Base-by-base conservation (phyloP, 2,113 vertebrate genomes). In the Brachionichthys hirsutus region DNA sequence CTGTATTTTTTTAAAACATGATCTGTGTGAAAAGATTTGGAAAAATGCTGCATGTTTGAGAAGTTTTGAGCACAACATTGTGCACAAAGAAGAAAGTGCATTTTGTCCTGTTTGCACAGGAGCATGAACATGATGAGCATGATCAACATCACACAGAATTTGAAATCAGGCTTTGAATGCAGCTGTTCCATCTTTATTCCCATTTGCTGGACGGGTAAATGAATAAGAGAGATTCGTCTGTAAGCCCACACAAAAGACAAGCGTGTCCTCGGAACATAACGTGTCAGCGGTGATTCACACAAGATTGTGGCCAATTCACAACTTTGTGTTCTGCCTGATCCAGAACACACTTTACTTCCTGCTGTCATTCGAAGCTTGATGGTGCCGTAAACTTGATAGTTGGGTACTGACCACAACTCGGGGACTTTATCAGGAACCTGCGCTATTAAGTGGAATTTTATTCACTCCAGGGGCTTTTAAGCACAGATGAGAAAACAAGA, bases 371-470 rank as follows among this genome's bases (percentile, higher is more conserved):
- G 38, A 12, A 44, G 44, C 68, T 49, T 60, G 38, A 48, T 48
- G 19, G 78, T 53, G 48, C 63, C 61, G 73, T 80, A 71, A 67
- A 46, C 44, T 43, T 62, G 73, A 70, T 55, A 58, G 59, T 20
- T 51, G 17, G 16, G 18, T 65, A 73, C 68, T 71, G 79, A 78
- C 64, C 51, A 62, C 66, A 74, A 78, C 66, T 73, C 17, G 0
- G 24, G 53, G 36, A 62, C 47, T 82, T 77, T 73, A 66, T 63
- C 55, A 64, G 68, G 54, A 66, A 52, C 46, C 56, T 44, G 34
- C 50, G 41, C 79, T 78, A 78, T 83, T 70, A 77, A 79, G 62
- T 81, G 73, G 54, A 13, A 47, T 77, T 85, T 85, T 73, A 66
- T 73, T 69, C 65, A 57, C 50, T 53, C 42, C 16, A 45, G 22